Conservation (phyloP, 2,113 vertebrate genomes). For the Tachysurus vachellii region DNA sequence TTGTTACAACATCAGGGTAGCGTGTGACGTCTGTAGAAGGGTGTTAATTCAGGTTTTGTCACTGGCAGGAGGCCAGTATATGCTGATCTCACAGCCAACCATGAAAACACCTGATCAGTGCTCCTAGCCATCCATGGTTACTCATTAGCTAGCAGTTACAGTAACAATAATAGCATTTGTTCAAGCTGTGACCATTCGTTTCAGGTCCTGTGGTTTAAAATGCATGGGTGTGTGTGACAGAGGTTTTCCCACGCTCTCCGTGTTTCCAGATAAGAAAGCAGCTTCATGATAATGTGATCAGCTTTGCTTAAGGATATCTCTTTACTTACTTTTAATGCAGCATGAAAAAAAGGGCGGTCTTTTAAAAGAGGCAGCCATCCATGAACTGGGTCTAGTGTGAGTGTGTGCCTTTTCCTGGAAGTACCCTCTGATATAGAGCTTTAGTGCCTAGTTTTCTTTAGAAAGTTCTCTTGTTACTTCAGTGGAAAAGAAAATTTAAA, state of each 20-base stretch:
- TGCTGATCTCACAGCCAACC: constrained; percentile 1
- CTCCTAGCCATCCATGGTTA: constrained; percentile 31
- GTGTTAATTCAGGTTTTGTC: constrained; percentile 41
- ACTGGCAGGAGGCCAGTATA: not conserved
- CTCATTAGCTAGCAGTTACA: constrained; percentile 44
- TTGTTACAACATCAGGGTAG: not conserved
- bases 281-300: constrained; percentile 31
- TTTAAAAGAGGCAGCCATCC: constrained; percentile 4
- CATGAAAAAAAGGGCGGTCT: constrained; percentile 21
- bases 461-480: constrained; percentile 47
- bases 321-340: constrained; percentile 28
- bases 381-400: not conserved
- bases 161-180: constrained; percentile 15
- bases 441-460: not conserved
- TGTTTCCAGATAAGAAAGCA: constrained; percentile 33
- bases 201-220: constrained; percentile 38
- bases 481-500: constrained; percentile 62
- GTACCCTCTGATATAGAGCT: not conserved
- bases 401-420: not conserved
- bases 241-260: constrained; percentile 45
- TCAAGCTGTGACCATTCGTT: constrained; percentile 12
- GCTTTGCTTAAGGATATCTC: constrained; percentile 18
- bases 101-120: constrained; percentile 15
- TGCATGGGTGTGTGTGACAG: constrained; percentile 16
- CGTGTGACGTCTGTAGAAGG: not conserved